These are phyloP conservation scores for Pollenia griseotomentosa DNA, from an alignment of 2,888 invertebrate genomes.

Conservation along the genomic window DNA sequence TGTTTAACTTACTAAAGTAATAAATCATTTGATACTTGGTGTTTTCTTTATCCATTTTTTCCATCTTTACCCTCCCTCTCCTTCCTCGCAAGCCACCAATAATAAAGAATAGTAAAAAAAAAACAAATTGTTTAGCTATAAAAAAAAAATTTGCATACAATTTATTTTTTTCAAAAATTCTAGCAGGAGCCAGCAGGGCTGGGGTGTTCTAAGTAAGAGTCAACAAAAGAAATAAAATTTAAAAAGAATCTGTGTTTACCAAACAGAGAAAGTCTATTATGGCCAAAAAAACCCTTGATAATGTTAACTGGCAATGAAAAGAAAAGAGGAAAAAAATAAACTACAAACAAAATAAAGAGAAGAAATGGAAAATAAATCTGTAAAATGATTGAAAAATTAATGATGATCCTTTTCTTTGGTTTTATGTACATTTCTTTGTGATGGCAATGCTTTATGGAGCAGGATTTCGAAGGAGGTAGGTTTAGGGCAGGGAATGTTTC, in stretches of 20 bases:
- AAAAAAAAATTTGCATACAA: constrained; percentile 67
- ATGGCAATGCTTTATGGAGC: not conserved
- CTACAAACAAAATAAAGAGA: not conserved
- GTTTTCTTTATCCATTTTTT: constrained; percentile 30
- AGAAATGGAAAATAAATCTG: constrained; percentile 55
- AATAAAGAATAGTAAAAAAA: constrained; percentile 17
- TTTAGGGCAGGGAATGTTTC: too few relatives aligned
- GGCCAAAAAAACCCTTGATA: constrained; percentile 57
- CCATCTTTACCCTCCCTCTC: not conserved
- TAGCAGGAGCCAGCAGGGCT: not conserved
- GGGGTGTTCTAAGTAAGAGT: constrained; percentile 13
- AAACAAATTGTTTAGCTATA: constrained; percentile 65
- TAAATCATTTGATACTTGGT: constrained; percentile 69
- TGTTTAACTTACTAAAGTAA: constrained; percentile 68
- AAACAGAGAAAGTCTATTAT: constrained; percentile 71
- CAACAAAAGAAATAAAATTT: constrained; percentile 39
- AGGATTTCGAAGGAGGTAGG: too few relatives aligned
- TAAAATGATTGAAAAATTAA: constrained; percentile 69
- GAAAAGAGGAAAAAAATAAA: constrained; percentile 15
- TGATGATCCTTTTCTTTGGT: constrained; percentile 63
- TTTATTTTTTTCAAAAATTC: constrained; percentile 45
- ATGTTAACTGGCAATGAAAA: constrained; percentile 23
- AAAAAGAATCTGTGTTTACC: constrained; percentile 53
- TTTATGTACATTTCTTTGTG: constrained; percentile 31
- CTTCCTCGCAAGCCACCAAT: not conserved